A percentile compares a stretch with the other conserved stretches of the same genome.
phyloP scores from a whole-genome alignment of 2,113 vertebrate genomes.

The Amazona vittata region DNA sequence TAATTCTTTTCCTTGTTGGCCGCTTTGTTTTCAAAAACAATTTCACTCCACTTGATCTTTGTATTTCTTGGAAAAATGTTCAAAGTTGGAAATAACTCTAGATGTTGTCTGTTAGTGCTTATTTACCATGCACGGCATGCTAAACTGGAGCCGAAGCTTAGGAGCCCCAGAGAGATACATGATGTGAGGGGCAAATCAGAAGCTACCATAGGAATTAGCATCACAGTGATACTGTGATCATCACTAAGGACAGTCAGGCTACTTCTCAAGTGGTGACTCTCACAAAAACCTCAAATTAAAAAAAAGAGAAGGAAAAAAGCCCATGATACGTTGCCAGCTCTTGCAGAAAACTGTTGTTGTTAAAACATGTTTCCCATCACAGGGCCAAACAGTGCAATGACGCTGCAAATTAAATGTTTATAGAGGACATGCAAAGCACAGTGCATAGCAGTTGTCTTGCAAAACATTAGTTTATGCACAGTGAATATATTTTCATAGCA shows the following conservation, averaged over 20 bases:
- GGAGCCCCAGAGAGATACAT: neutral
- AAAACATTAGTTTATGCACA: neutral
- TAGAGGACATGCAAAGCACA: neutral
- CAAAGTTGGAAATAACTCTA: slow-evolving; percentile 12
- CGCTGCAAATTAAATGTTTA: neutral
- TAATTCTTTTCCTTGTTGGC: slow-evolving; percentile 27
- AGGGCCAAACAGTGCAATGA: neutral
- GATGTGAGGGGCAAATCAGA: neutral
- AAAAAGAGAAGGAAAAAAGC: neutral
- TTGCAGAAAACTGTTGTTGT: neutral
- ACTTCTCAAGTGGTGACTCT: neutral
- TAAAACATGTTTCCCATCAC: neutral
- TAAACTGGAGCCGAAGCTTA: neutral
- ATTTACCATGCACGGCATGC: neutral
- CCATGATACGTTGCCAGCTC: neutral
- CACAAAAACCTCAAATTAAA: neutral
- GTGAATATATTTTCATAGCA: neutral
- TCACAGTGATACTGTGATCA: neutral
- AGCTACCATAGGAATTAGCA: neutral
- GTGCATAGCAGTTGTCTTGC: neutral
- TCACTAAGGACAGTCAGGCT: neutral
- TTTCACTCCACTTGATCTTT: slow-evolving; percentile 47
- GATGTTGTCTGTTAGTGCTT: slow-evolving; percentile 36
- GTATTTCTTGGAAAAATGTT: slow-evolving; percentile 44
- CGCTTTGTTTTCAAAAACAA: slow-evolving; percentile 27